Percentiles rank a stretch among this genome's conserved stretches.
phyloP scores from a whole-genome alignment of 2,797 vertebrate species.

The Pseudocheirus occidentalis region DNA sequence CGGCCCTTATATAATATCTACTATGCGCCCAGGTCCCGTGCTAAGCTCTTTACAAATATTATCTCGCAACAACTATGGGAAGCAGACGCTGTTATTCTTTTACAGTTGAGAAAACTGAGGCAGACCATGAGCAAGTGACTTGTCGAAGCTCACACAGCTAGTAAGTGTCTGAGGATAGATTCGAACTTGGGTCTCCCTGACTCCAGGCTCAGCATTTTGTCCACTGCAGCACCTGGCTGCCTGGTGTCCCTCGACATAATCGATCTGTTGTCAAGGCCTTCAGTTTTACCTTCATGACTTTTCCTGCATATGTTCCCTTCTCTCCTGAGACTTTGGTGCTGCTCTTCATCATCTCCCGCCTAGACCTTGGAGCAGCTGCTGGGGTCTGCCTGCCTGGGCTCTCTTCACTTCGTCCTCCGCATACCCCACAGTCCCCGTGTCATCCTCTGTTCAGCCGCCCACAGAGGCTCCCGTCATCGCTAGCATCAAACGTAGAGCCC shows the following conservation, averaged over 20 bases:
- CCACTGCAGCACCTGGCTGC: background rate
- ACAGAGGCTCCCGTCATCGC: background rate
- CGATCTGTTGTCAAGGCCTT: background rate
- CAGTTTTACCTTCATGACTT: background rate
- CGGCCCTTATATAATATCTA: accelerated
- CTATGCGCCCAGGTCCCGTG: background rate
- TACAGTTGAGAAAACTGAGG: background rate
- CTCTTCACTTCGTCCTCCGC: background rate
- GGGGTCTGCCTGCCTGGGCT: background rate
- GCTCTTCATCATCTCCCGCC: too few relatives aligned
- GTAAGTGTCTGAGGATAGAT: too few relatives aligned
- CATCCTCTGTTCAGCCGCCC: too few relatives aligned
- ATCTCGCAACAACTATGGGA: background rate
- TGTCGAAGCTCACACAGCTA: background rate
- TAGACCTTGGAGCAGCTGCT: background rate
- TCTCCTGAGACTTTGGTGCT: background rate
- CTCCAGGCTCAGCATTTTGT: background rate
- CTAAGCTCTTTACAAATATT: background rate
- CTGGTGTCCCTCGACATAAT: background rate
- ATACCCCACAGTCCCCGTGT: too few relatives aligned
- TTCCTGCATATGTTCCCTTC: background rate
- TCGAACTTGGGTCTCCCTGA: background rate
- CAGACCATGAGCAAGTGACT: background rate
- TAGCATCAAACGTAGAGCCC: background rate
- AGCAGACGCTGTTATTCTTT: background rate